Evolutionary conservation across 2,113 vertebrate genomes (phyloP).

Genomic region (Salvator merianae): DNA sequence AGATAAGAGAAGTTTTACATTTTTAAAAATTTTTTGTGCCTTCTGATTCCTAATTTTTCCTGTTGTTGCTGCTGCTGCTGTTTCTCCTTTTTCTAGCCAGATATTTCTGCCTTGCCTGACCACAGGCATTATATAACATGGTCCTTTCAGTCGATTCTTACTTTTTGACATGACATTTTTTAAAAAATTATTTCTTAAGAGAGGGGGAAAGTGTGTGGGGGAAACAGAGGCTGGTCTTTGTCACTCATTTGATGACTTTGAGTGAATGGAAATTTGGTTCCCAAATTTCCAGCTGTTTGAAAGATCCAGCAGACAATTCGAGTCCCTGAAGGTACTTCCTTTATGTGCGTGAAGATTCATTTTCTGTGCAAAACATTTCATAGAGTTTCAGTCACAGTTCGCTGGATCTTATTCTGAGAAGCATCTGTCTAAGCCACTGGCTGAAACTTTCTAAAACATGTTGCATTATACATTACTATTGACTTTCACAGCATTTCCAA

Average conservation of each 20-base stretch:
- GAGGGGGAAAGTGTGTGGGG: background rate
- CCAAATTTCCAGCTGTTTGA: conserved; percentile 57
- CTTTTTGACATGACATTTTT: background rate
- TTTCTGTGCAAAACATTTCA: conserved; percentile 67
- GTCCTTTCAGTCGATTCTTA: background rate
- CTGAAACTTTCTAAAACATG: conserved; percentile 52
- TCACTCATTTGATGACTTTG: conserved; percentile 11
- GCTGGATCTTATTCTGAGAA: conserved; percentile 57
- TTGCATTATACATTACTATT: conserved; percentile 14
- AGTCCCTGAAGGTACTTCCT: conserved; percentile 58
- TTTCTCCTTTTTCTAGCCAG: background rate
- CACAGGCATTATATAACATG: background rate
- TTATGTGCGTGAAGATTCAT: conserved; percentile 56
- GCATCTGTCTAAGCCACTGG: conserved; percentile 62
- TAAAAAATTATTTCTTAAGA: background rate
- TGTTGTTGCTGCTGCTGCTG: too few relatives aligned
- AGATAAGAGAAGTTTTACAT: background rate
- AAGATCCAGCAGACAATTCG: conserved; percentile 46
- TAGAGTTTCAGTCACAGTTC: conserved; percentile 62
- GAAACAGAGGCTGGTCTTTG: conserved; percentile 5
- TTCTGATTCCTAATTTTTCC: background rate
- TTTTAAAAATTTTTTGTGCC: background rate
- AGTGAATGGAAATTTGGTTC: conserved; percentile 44
- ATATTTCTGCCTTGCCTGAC: conserved; percentile 11
- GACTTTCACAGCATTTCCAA: conserved; percentile 39